Evolutionary conservation across 2,797 vertebrate genomes (phyloP), one percentile per base, ranked within the genome.

Genomic region (Halcyon smyrnensis): DNA sequence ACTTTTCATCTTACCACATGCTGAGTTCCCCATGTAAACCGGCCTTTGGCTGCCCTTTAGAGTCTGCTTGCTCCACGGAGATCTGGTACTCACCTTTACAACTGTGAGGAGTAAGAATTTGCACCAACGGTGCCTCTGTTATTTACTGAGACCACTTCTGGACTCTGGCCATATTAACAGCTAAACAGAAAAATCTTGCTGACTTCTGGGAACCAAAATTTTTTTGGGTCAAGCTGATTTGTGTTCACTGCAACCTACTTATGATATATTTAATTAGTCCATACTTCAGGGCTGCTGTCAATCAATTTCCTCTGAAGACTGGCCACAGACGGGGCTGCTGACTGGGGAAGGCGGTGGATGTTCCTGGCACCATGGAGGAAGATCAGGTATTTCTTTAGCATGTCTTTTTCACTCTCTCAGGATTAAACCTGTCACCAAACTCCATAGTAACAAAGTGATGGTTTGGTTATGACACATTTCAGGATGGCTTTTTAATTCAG

Each of bases 191-290:
- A 93, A 93, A 74, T 87, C 67, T 84, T 79, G 60, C 77, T 87
- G 90, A 68, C 90, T 64, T 84, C 67, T 89, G 88, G 90, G 60
- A 96, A 93, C 39, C 78, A 87, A 74, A 76, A 28, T 82, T 96
- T 96, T 67, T 95, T 96, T 90, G 93, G 92, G 93, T 96, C 94
- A 95, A 74, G 60, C 68, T 87, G 92, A 93, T 79, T 79, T 90
- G 86, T 91, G 84, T 82, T 96, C 89, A n/a, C 71, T 87, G 92
- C 92, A 95, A 93, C 96, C 94, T 94, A 96, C 76, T 93, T 96
- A 84, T 5, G 57, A 76, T 95, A 27, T 23, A 93, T 93, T 95
- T 96, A 96, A 96, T 96, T 95, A 95, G 95, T 77, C 81, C 78
- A 74, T 83, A 89, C 84, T 97, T 82, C 75, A 84, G 74, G 81